Conservation (phyloP, 1,140 invertebrate species). For the Antheraea pernyi region DNA sequence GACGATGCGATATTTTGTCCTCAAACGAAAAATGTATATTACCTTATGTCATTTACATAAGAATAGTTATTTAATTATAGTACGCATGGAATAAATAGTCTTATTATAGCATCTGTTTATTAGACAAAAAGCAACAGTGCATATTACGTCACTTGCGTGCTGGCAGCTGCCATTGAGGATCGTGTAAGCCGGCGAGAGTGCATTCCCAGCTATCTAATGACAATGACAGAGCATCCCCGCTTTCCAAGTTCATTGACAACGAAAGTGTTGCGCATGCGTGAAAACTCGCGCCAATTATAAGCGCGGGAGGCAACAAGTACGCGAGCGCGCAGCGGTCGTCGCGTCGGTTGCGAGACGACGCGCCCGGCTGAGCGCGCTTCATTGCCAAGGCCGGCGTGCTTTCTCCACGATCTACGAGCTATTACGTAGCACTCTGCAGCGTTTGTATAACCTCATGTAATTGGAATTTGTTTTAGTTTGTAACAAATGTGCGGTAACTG, state of each 20-base stretch:
- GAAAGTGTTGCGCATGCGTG: constrained; percentile 71
- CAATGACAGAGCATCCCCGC: constrained; percentile 72
- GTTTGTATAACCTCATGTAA: constrained; percentile 64
- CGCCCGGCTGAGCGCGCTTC: constrained; percentile 41
- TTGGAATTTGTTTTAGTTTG: constrained; percentile 36
- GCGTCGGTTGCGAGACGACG: constrained; percentile 35
- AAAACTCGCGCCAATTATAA: constrained; percentile 62
- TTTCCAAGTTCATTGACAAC: constrained; percentile 77
- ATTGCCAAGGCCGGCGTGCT: constrained; percentile 70
- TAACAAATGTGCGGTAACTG: constrained; percentile 3
- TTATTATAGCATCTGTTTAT: background rate
- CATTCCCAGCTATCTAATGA: constrained; percentile 69
- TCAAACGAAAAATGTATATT: too few relatives aligned
- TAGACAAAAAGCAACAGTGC: background rate
- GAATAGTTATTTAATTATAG: too few relatives aligned
- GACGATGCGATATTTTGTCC: too few relatives aligned
- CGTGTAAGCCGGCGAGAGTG: constrained; percentile 66
- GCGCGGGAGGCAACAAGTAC: constrained; percentile 20
- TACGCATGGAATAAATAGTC: background rate
- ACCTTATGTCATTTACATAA: too few relatives aligned
- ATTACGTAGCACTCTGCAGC: constrained; percentile 41
- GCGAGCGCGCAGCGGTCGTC: constrained; percentile 24
- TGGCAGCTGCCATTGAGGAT: constrained; percentile 32
- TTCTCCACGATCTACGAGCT: constrained; percentile 55
- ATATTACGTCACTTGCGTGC: constrained; percentile 45